Conservation (phyloP, 1,140 invertebrate genomes). For the Ladona fulva region DNA sequence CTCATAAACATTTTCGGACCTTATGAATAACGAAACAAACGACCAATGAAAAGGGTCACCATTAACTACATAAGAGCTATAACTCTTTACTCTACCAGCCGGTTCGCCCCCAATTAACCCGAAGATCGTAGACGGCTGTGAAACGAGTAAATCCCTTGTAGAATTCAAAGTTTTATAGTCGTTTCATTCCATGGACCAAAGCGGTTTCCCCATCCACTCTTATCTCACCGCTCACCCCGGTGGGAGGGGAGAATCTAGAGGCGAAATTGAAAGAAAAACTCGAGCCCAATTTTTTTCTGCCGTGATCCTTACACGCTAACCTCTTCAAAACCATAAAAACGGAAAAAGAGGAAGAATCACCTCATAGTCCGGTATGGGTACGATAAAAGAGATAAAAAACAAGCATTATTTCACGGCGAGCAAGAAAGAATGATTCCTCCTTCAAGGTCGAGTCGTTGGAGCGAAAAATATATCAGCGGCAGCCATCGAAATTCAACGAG, state of each 20-base stretch:
- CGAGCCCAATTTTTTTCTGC: background rate
- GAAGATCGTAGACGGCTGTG: background rate
- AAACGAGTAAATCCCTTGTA: conserved; percentile 1
- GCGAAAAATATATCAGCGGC: too few relatives aligned
- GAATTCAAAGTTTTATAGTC: conserved; percentile 6
- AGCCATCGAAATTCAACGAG: too few relatives aligned
- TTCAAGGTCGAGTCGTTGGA: too few relatives aligned
- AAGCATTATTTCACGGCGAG: too few relatives aligned
- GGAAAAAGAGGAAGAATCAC: too few relatives aligned
- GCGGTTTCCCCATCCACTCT: background rate
- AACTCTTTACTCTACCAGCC: background rate
- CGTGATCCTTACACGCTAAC: too few relatives aligned
- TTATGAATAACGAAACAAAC: conserved; percentile 3
- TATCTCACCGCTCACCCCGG: background rate
- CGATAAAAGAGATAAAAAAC: too few relatives aligned
- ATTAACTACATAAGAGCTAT: background rate
- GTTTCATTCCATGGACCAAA: background rate
- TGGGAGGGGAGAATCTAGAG: background rate
- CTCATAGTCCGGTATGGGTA: too few relatives aligned
- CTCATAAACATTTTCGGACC: background rate
- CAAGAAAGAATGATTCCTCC: too few relatives aligned
- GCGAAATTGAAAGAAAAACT: background rate
- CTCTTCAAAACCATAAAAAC: too few relatives aligned
- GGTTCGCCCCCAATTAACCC: background rate
- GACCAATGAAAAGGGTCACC: background rate